Evolutionary conservation across 2,113 vertebrate genomes (phyloP), one percentile per base, ranked within the genome.

Genomic region (Upupa epops): DNA sequence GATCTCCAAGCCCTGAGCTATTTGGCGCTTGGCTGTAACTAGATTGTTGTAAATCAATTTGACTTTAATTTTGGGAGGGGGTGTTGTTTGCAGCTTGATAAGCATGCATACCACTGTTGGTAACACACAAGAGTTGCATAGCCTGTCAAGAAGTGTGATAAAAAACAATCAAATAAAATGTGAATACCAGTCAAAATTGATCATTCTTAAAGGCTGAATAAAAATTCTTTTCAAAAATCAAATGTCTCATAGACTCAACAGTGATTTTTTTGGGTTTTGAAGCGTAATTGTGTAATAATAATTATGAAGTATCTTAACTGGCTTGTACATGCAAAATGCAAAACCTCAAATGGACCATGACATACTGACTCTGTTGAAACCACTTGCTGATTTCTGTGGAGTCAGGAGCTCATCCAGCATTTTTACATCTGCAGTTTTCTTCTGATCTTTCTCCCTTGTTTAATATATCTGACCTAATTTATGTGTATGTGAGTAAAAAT

Each of bases 401-500:
- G 69, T 49, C 34, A 78, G 45, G 45, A 83, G 52, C 76, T 91
- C 79, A 83, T 68, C 52, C 69, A 83, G 89, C 86, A 95, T 96
- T 97, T 96, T 96, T 90, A 97, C 86, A 87, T 91, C 90, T 95
- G 82, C 94, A 90, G 17, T 96, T 96, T 96, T 97, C 93, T 97
- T 97, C 94, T 96, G 82, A 90, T 93, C 74, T 90, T 89, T 96
- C 94, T 95, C 95, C 96, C 90, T 97, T 97, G 90, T 97, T 97
- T 98, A 96, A 97, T 97, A 96, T 94, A 88, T 96, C 94, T 96
- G 70, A 92, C 96, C 95, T 97, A 94, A 97, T 97, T 97, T 97
- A 95, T 97, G 93, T 98, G 87, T 97, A 92, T 52, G 74, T 97
- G 92, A 96, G 88, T 97, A 95, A 97, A 97, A 95, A 95, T 95